phyloP scores from a whole-genome alignment of 1,140 invertebrate species.

The Heliconius nattereri region DNA sequence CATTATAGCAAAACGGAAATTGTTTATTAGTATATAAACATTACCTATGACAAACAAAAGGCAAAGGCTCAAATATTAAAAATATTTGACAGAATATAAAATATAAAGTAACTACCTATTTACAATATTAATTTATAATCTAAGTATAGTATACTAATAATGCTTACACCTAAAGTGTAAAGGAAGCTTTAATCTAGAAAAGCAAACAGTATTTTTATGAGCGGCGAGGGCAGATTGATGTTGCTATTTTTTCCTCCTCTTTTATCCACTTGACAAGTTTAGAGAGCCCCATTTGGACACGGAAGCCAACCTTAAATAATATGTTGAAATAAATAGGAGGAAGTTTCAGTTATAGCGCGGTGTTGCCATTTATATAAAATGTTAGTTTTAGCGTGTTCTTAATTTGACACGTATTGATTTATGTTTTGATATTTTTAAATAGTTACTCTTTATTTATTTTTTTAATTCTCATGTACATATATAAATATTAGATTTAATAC shows the following conservation, averaged over 20 bases:
- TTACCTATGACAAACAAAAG: too few relatives aligned
- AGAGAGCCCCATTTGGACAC: constrained; percentile 51
- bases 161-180: neutral
- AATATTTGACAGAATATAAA: neutral
- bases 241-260: constrained; percentile 49
- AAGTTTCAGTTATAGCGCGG: constrained; percentile 41
- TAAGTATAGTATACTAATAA: neutral
- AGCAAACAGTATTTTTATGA: constrained; percentile 35
- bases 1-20: too few relatives aligned
- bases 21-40: too few relatives aligned
- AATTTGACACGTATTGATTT: neutral
- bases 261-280: constrained; percentile 51
- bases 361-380: constrained; percentile 4
- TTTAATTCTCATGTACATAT: too few relatives aligned
- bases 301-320: constrained; percentile 57
- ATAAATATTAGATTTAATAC: too few relatives aligned
- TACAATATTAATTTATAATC: neutral
- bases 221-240: constrained; percentile 49
- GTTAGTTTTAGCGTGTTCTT: neutral
- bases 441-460: too few relatives aligned
- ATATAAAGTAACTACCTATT: neutral
- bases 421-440: too few relatives aligned
- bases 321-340: constrained; percentile 56
- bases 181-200: constrained; percentile 2
- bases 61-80: too few relatives aligned